Evolutionary conservation across 2,797 vertebrate genomes (phyloP).

Genomic region (Brachyalestes nurse): DNA sequence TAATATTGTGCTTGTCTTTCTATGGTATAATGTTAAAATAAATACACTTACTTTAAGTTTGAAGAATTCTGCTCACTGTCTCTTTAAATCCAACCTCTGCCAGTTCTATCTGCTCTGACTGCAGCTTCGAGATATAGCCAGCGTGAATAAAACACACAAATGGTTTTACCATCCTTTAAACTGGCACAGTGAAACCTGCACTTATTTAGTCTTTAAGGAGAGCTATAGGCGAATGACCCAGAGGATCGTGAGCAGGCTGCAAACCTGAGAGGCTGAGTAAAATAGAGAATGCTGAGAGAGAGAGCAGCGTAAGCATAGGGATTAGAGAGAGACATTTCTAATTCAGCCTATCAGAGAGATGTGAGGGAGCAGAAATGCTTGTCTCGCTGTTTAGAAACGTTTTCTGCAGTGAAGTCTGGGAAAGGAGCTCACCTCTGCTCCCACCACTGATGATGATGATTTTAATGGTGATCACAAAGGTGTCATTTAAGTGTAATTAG

Average conservation of each 20-base stretch:
- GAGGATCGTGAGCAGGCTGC: constrained; percentile 9
- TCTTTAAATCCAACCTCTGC: neutral
- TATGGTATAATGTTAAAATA: neutral
- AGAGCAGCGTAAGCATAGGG: neutral
- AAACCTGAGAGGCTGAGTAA: neutral
- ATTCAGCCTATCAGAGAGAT: constrained; percentile 2
- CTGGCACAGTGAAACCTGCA: neutral
- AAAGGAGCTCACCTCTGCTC: neutral
- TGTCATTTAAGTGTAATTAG: neutral
- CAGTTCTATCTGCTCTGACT: neutral
- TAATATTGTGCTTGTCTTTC: neutral
- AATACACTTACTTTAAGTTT: neutral
- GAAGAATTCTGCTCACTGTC: neutral
- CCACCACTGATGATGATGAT: neutral
- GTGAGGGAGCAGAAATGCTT: constrained; percentile 13
- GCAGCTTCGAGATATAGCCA: neutral
- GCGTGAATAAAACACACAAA: too few species aligned
- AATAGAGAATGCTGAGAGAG: neutral
- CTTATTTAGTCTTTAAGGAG: constrained; percentile 4
- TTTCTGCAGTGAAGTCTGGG: neutral
- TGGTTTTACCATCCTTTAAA: neutral
- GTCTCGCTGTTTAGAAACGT: neutral
- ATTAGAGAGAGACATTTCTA: constrained; percentile 13
- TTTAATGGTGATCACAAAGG: neutral
- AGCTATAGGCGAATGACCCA: constrained; percentile 20